Evolutionary conservation across 2,113 vertebrate genomes (phyloP).

Genomic region (Sebastes fasciatus): DNA sequence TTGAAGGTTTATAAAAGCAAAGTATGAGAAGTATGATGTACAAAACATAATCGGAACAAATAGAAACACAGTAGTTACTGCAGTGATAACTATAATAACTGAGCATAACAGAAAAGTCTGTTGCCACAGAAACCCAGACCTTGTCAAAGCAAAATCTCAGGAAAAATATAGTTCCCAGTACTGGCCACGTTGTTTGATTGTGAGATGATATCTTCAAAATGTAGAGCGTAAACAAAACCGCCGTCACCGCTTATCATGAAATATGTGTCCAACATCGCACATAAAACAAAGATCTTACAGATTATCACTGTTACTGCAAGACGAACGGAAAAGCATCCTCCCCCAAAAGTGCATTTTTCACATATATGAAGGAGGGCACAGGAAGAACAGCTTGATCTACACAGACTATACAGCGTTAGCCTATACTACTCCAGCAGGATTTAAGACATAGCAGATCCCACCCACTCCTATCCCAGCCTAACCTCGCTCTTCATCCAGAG

Average conservation of each 20-base stretch:
- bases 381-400: constrained; percentile 36
- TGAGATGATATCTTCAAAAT: constrained; percentile 13
- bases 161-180: not conserved
- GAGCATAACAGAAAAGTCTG: not conserved
- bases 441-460: constrained; percentile 53
- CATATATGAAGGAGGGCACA: constrained; percentile 14
- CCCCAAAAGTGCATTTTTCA: not conserved
- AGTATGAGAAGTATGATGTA: not conserved
- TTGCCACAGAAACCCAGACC: constrained; percentile 4
- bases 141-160: constrained; percentile 5
- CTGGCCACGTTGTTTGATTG: not conserved
- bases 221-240: constrained; percentile 11
- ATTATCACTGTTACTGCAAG: constrained; percentile 16
- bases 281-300: constrained; percentile 32
- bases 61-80: not conserved
- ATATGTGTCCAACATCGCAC: constrained; percentile 28
- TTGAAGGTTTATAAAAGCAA: not conserved
- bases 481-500: constrained; percentile 44
- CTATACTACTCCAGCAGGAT: constrained; percentile 49
- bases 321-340: constrained; percentile 7
- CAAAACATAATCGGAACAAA: not conserved
- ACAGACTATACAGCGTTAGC: constrained; percentile 16
- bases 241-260: constrained; percentile 12
- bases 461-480: constrained; percentile 65
- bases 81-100: not conserved